Evolutionary conservation across 2,888 invertebrate species (phyloP).

Genomic region (Hypselothyrea guttata): DNA sequence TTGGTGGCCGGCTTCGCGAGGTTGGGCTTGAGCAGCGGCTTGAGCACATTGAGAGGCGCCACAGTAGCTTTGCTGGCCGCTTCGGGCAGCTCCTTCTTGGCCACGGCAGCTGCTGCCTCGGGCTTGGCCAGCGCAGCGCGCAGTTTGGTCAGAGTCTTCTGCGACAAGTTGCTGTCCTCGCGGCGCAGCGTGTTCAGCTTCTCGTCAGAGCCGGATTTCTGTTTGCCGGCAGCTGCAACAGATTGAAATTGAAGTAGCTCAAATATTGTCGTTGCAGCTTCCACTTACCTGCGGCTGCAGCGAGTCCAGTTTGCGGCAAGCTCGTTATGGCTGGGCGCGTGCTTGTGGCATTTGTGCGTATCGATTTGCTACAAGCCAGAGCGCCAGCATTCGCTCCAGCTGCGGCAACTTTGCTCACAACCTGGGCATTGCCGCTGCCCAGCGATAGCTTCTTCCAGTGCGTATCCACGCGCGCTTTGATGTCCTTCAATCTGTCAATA

Average conservation of each 20-base stretch:
- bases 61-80: neutral
- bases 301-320: slow-evolving; percentile 8
- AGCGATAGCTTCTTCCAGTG: slow-evolving; percentile 79
- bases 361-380: slow-evolving; percentile 70
- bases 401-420: no score
- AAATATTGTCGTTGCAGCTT: no score
- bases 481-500: slow-evolving; percentile 65
- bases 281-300: slow-evolving; percentile 49
- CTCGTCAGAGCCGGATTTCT: slow-evolving; percentile 41
- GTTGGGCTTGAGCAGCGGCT: slow-evolving; percentile 13
- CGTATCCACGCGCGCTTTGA: slow-evolving; percentile 81
- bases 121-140: slow-evolving; percentile 74
- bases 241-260: no score
- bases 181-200: slow-evolving; percentile 66
- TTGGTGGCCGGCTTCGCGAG: slow-evolving; percentile 30
- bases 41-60: slow-evolving; percentile 29
- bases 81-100: neutral
- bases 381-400: neutral
- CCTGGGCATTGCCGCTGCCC: slow-evolving; percentile 33
- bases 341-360: slow-evolving; percentile 57
- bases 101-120: slow-evolving; percentile 1
- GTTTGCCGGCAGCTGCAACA: slow-evolving; percentile 26
- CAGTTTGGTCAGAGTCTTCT: slow-evolving; percentile 78
- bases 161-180: slow-evolving; percentile 80
- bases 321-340: no score